Evolutionary conservation across 2,797 vertebrate genomes (phyloP).

Genomic region (Acrossocheilus fasciatus): DNA sequence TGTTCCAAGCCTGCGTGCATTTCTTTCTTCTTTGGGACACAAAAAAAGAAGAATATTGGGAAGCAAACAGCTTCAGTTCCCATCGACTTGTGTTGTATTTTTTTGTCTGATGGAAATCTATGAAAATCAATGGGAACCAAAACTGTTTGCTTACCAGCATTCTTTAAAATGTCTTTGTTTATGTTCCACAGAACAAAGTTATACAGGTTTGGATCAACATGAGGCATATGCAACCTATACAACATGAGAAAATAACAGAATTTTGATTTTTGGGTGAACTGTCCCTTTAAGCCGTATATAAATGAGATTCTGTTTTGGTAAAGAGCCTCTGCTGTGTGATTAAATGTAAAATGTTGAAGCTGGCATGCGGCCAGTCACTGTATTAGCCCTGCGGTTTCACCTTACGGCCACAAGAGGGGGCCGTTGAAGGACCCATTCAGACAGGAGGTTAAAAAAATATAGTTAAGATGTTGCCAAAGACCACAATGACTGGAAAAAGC

Average conservation of each 20-base stretch:
- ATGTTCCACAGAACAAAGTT: not conserved
- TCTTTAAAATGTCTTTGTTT: not conserved
- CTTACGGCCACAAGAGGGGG: constrained; percentile 76
- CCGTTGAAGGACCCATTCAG: constrained; percentile 64
- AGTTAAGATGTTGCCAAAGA: not conserved
- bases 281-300: not conserved
- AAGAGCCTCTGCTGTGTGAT: not conserved
- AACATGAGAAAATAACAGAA: not conserved
- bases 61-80: not conserved
- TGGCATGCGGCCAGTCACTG: not conserved
- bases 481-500: not conserved
- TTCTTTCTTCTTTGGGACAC: not conserved
- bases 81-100: not conserved
- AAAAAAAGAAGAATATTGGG: not conserved
- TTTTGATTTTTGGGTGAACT: not conserved
- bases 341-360: not conserved
- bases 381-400: constrained; percentile 53
- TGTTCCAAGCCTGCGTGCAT: not conserved
- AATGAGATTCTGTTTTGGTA: not conserved
- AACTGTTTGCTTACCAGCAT: not conserved
- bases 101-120: not conserved
- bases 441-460: constrained; percentile 29
- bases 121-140: not conserved
- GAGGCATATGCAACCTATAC: too few relatives aligned
- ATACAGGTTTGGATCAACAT: not conserved